A percentile compares a stretch with the other conserved stretches of the same genome.
phyloP scores from a whole-genome alignment of 2,113 vertebrate genomes.

The Pseudopipra pipra region DNA sequence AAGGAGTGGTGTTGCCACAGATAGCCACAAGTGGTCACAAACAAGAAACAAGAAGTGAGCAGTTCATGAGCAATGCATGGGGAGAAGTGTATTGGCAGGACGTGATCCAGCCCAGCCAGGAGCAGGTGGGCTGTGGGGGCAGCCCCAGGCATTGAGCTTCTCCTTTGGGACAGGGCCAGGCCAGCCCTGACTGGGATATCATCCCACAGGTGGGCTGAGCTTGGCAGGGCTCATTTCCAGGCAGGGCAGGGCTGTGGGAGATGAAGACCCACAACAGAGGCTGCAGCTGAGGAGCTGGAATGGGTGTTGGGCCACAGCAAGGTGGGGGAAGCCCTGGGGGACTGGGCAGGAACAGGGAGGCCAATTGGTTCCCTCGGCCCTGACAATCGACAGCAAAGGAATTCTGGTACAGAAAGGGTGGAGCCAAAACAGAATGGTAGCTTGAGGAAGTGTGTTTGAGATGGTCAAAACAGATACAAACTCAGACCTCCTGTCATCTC shows the following conservation, averaged over 20 bases:
- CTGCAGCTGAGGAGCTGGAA: neutral
- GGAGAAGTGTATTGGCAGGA: neutral
- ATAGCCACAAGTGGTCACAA: neutral
- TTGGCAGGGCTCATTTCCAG: neutral
- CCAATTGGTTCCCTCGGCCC: neutral
- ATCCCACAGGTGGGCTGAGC: neutral
- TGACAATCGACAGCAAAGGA: neutral
- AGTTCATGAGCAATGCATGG: rapidly evolving
- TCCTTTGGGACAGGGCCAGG: neutral
- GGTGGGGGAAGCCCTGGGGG: too few relatives aligned
- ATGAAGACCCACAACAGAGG: neutral
- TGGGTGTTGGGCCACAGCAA: neutral
- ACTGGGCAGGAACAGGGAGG: neutral
- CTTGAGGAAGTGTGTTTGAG: neutral
- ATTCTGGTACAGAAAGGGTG: neutral
- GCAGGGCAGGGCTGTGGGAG: neutral
- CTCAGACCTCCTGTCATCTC: neutral
- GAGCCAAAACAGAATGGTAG: neutral
- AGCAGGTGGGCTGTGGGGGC: neutral
- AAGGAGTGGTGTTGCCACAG: neutral
- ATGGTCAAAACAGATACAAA: neutral
- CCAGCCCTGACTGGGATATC: neutral
- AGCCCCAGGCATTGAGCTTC: neutral
- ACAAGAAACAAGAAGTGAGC: neutral
- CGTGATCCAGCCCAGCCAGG: neutral